Base-by-base conservation (phyloP, 2,888 invertebrate species). In the Pterostichus madidus region DNA sequence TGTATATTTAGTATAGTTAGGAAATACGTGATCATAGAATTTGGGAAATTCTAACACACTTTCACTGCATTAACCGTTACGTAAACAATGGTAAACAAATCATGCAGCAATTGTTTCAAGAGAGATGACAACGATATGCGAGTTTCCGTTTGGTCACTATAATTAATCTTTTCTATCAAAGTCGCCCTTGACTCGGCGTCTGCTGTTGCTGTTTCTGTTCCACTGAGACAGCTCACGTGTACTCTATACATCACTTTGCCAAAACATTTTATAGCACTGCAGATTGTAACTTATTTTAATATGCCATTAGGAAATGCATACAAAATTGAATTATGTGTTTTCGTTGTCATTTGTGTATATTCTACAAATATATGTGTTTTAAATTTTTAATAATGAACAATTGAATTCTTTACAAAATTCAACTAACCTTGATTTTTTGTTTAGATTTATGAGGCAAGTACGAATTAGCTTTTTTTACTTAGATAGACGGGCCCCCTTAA, bases 81-180 rank as follows among this genome's bases (percentile, higher is more conserved):
- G 44, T 71, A 71, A 71, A 71, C 68, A 71, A 56, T 52, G 52
- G n/a, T 8, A 52, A 13, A 52, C n/a, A 52, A 13, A 71, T 8
- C 17, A 17, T 39, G n/a, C 13, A 3, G 75, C 11, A 35, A 76
- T 76, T 76, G 76, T 76, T 76, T 53, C 56, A 56, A 5, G 31
- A n/a, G 39, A 10, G 13, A 76, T 76, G 53, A 76, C 53, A 76
- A 76, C 31, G 53, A 11, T 11, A 76, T 76, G 76, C 32, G 56
- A 15, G 39, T 35, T 76, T 76, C 76, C 76, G 76, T 76, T 76
- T 76, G 76, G 52, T 53, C 56, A 76, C 76, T 76, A 76, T 76
- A 76, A 76, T 76, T 76, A 76, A 76, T 76, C 44, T 44, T 39
- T 39, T 5, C 39, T 39, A 35, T 56, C 17, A 56, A 39, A 24